These are phyloP conservation scores for Amiota mariae DNA, from an alignment of 2,888 invertebrate genomes.

Conservation along the genomic window DNA sequence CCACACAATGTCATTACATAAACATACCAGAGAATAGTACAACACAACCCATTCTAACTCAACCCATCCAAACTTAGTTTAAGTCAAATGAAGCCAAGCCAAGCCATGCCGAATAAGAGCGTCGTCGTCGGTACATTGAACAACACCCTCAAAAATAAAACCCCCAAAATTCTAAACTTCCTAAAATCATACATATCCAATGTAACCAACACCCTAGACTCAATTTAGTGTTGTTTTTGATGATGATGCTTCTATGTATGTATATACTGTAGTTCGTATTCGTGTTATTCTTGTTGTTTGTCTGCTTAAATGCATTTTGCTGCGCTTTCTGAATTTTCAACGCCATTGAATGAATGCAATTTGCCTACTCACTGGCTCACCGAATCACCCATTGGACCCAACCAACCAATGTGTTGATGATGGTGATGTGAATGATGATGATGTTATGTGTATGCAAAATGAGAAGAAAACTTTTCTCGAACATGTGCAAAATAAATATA, in stretches of 20 bases:
- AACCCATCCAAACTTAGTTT: background rate
- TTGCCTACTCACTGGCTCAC: background rate
- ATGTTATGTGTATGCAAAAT: too few relatives aligned
- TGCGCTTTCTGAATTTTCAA: slow-evolving; percentile 23
- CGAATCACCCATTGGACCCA: too few relatives aligned
- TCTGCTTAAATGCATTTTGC: slow-evolving; percentile 22
- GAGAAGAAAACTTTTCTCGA: too few relatives aligned
- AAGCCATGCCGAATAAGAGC: background rate
- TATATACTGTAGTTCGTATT: background rate
- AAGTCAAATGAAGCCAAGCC: slow-evolving; percentile 8
- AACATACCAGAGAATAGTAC: slow-evolving; percentile 30
- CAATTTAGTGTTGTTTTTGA: background rate
- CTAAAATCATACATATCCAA: background rate
- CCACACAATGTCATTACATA: slow-evolving; percentile 41
- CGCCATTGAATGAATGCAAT: background rate
- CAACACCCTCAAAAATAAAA: slow-evolving; percentile 10
- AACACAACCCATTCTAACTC: too few relatives aligned
- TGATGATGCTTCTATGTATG: too few relatives aligned
- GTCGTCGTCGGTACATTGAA: slow-evolving; percentile 13
- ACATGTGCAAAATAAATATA: too few relatives aligned
- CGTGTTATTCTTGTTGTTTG: slow-evolving; percentile 1
- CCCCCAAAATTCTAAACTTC: background rate
- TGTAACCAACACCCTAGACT: background rate
- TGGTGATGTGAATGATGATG: background rate
- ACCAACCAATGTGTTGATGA: background rate